A percentile compares a stretch with the other conserved stretches of the same genome.
Conservation (phyloP, 2,113 vertebrate species). For the Atherinomorus stipes region DNA sequence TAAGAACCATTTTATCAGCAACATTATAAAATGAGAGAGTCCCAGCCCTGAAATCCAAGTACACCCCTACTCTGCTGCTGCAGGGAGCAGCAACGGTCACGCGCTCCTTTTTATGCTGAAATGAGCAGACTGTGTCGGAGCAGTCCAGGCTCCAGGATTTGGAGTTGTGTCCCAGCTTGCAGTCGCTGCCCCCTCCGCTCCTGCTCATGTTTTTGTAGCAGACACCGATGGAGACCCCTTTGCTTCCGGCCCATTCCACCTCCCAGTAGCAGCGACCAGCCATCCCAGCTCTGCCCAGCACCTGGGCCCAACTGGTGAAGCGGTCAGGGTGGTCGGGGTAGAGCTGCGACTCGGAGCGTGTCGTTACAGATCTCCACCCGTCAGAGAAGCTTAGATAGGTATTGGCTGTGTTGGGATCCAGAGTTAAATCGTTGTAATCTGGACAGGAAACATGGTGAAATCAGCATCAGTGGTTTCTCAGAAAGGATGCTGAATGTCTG, state of each 20-base stretch:
- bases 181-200: conserved; percentile 78
- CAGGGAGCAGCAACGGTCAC: conserved; percentile 50
- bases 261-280: conserved; percentile 86
- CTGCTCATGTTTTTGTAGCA: conserved; percentile 83
- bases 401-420: conserved; percentile 80
- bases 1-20: conserved; percentile 72
- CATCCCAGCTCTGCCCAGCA: conserved; percentile 82
- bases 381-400: conserved; percentile 70
- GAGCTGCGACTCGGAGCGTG: conserved; percentile 50
- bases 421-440: conserved; percentile 74
- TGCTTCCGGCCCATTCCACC: conserved; percentile 78
- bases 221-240: conserved; percentile 80
- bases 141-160: conserved; percentile 87
- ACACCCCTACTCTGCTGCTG: conserved; percentile 81
- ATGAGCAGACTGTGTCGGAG: conserved; percentile 76
- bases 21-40: conserved; percentile 83
- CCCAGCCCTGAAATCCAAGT: conserved; percentile 78
- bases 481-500: neutral
- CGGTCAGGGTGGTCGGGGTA: conserved; percentile 73
- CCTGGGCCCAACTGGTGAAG: conserved; percentile 83
- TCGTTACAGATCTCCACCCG: conserved; percentile 55
- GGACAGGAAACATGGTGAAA: neutral
- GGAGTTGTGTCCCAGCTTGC: conserved; percentile 84
- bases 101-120: conserved; percentile 84
- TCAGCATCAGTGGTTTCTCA: neutral